phyloP scores from a whole-genome alignment of 2,888 invertebrate genomes.

The Clepsis dumicolana region DNA sequence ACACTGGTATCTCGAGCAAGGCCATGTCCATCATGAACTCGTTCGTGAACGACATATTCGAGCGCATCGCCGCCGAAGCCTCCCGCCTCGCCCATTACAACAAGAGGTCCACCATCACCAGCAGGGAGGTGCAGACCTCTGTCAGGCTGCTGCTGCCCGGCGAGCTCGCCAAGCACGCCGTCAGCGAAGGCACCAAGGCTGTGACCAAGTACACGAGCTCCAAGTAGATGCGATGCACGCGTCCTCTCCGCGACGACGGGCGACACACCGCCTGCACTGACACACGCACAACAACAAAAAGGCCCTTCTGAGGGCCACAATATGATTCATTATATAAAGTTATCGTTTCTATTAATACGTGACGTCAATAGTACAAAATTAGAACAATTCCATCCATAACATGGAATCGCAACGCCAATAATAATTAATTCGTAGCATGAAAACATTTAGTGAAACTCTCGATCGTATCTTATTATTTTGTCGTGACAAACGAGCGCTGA shows the following conservation, averaged over 20 bases:
- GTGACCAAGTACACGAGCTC: conserved; percentile 86
- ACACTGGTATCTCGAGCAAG: conserved; percentile 82
- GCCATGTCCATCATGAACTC: conserved; percentile 91
- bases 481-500: too few relatives aligned
- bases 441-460: too few relatives aligned
- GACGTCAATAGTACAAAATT: too few relatives aligned
- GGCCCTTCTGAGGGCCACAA: conserved; percentile 69
- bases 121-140: conserved; percentile 89
- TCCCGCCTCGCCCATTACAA: conserved; percentile 88
- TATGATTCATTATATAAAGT: conserved; percentile 2
- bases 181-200: conserved; percentile 89
- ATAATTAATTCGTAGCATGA: too few relatives aligned
- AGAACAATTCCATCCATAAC: too few relatives aligned
- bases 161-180: conserved; percentile 90
- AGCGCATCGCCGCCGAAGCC: conserved; percentile 88
- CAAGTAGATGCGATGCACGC: conserved; percentile 68
- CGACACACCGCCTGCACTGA: background rate
- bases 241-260: conserved; percentile 93
- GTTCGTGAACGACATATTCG: conserved; percentile 91
- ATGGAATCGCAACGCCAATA: too few relatives aligned
- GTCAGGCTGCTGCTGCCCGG: conserved; percentile 89
- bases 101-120: conserved; percentile 88
- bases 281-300: conserved; percentile 51
- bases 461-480: too few relatives aligned
- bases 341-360: conserved; percentile 3